Evolutionary conservation across 2,797 vertebrate species (phyloP).

Genomic region (Myripristis murdjan): DNA sequence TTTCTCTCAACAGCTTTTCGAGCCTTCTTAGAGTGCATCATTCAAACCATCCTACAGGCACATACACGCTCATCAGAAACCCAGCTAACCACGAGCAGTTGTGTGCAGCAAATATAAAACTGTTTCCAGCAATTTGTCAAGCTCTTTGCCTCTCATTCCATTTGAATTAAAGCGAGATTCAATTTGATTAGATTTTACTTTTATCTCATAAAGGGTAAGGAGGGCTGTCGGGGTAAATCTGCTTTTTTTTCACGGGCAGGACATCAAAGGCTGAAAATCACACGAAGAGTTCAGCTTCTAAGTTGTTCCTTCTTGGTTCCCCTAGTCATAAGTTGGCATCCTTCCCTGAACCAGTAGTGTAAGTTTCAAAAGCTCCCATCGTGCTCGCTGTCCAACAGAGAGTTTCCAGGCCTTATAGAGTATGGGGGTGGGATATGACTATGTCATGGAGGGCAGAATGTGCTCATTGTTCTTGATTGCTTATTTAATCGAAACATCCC

Average conservation of each 20-base stretch:
- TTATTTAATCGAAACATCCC: slow-evolving; percentile 87
- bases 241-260: slow-evolving; percentile 1
- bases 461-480: slow-evolving; percentile 85
- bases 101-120: slow-evolving; percentile 23
- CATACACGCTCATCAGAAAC: neutral
- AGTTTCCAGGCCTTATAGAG: slow-evolving; percentile 64
- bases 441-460: slow-evolving; percentile 84
- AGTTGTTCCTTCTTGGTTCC: slow-evolving; percentile 12
- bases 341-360: slow-evolving; percentile 21
- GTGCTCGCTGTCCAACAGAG: slow-evolving; percentile 22
- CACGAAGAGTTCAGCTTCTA: slow-evolving; percentile 3
- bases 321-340: slow-evolving; percentile 21
- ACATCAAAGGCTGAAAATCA: slow-evolving; percentile 38
- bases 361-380: slow-evolving; percentile 36
- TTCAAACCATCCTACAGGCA: neutral
- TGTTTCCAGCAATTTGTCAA: slow-evolving; percentile 15
- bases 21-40: neutral
- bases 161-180: slow-evolving; percentile 28
- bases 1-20: slow-evolving; percentile 42
- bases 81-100: neutral
- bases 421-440: slow-evolving; percentile 59
- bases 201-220: slow-evolving; percentile 32
- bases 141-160: slow-evolving; percentile 28
- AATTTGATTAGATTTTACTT: slow-evolving; percentile 25
- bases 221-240: neutral